Evolutionary conservation across 2,113 vertebrate species (phyloP).

Genomic region (Arvicanthis niloticus): DNA sequence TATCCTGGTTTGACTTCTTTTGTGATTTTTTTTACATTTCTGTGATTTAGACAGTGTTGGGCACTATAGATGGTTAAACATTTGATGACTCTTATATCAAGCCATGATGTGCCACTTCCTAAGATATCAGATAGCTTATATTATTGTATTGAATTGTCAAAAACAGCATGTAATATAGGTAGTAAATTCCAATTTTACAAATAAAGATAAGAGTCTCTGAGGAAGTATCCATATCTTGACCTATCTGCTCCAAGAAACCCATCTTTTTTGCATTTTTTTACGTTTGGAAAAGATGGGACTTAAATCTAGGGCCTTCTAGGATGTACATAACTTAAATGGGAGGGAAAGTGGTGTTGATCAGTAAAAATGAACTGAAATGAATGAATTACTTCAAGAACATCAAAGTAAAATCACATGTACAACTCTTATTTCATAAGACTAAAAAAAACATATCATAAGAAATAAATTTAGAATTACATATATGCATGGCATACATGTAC

Average conservation of each 20-base stretch:
- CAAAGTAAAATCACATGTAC: slow-evolving; percentile 16
- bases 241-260: background rate
- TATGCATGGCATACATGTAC: background rate
- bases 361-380: slow-evolving; percentile 23
- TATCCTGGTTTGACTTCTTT: background rate
- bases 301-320: background rate
- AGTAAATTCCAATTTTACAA: slow-evolving; percentile 35
- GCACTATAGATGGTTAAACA: background rate
- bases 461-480: slow-evolving; percentile 16
- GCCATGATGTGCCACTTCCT: background rate
- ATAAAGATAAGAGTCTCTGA: background rate
- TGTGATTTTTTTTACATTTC: background rate
- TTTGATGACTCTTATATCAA: background rate
- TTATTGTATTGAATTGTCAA: slow-evolving; percentile 20
- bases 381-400: background rate
- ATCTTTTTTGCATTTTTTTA: background rate
- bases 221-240: background rate
- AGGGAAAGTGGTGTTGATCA: background rate
- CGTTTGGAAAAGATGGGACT: background rate
- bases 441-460: background rate
- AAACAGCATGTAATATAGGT: background rate
- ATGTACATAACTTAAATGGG: background rate
- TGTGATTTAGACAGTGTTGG: background rate
- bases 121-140: background rate
- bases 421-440: background rate